Percentiles rank a stretch among this genome's conserved stretches.
Conservation (phyloP, 92 coral and sea anemone species). For the Porites divaricata region DNA sequence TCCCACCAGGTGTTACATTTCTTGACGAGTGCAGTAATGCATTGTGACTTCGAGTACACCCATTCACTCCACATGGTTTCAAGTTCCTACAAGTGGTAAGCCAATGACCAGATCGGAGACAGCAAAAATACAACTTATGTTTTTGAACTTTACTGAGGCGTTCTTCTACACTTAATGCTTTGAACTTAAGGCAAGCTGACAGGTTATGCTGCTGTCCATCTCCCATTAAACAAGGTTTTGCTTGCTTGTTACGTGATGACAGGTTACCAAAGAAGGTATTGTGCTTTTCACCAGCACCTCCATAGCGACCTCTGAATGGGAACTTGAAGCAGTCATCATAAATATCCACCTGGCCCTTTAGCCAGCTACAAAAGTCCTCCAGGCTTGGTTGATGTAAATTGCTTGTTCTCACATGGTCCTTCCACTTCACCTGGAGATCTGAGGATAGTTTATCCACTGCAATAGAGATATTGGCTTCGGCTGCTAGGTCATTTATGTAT, state of each 20-base stretch:
- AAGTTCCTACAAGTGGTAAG: constrained; percentile 18
- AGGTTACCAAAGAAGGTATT: constrained; percentile 1
- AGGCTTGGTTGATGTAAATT: constrained; percentile 19
- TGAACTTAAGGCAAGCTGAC: constrained; percentile 28
- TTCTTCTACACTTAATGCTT: constrained; percentile 36
- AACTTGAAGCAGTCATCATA: constrained; percentile 45
- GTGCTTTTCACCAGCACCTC: constrained; percentile 3
- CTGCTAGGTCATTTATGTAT: constrained; percentile 32
- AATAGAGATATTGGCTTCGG: constrained; percentile 44
- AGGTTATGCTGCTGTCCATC: constrained; percentile 46
- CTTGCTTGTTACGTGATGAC: background rate
- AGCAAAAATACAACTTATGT: constrained; percentile 39
- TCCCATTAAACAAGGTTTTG: constrained; percentile 37
- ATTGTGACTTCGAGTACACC: constrained; percentile 55
- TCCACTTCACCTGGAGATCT: constrained; percentile 45
- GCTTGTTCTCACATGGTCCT: constrained; percentile 8
- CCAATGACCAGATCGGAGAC: constrained; percentile 50
- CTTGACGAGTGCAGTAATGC: constrained; percentile 36
- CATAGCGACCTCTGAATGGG: background rate
- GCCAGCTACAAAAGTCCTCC: constrained; percentile 29
- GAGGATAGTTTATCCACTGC: constrained; percentile 44
- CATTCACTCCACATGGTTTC: constrained; percentile 48
- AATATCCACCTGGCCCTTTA: constrained; percentile 48
- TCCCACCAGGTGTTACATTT: background rate
- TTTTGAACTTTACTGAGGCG: constrained; percentile 41